Percentiles rank a stretch among this genome's conserved stretches.
phyloP scores from a whole-genome alignment of 2,888 invertebrate species.

The Orchesellides sinensis region DNA sequence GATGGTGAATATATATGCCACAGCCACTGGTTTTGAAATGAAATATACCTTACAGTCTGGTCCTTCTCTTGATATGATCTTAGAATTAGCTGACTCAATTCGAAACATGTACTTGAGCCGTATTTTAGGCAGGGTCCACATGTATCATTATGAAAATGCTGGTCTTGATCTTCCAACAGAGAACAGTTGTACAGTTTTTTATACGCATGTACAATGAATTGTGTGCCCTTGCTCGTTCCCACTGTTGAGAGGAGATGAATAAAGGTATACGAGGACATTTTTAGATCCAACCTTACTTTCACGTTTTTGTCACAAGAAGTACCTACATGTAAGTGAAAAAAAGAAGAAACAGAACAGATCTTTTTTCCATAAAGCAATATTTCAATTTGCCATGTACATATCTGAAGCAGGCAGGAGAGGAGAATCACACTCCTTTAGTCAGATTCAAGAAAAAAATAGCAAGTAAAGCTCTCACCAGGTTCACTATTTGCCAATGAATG shows the following conservation, averaged over 20 bases:
- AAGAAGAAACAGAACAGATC: slow-evolving; percentile 31
- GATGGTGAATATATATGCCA: slow-evolving; percentile 57
- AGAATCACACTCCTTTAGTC: neutral
- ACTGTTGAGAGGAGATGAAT: no score
- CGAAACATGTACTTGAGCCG: slow-evolving; percentile 3
- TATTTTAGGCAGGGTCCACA: slow-evolving; percentile 16
- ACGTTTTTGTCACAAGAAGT: no score
- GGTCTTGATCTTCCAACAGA: neutral
- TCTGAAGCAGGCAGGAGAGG: neutral
- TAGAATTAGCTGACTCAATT: slow-evolving; percentile 62
- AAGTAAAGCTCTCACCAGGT: slow-evolving; percentile 31
- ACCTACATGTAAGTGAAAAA: no score
- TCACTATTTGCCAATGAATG: slow-evolving; percentile 55
- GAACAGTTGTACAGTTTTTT: neutral
- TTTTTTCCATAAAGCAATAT: slow-evolving; percentile 53
- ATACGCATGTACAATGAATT: neutral
- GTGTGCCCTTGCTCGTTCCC: no score
- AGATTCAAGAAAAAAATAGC: slow-evolving; percentile 9
- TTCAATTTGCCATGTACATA: slow-evolving; percentile 26
- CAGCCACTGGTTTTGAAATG: slow-evolving; percentile 60
- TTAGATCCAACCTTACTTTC: no score
- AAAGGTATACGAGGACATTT: no score
- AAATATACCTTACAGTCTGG: slow-evolving; percentile 40
- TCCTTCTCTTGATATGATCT: slow-evolving; percentile 44
- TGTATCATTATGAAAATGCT: slow-evolving; percentile 48